These are phyloP conservation scores for Spheniscus humboldti DNA, from an alignment of 2,797 vertebrate species.

Conservation along the genomic window DNA sequence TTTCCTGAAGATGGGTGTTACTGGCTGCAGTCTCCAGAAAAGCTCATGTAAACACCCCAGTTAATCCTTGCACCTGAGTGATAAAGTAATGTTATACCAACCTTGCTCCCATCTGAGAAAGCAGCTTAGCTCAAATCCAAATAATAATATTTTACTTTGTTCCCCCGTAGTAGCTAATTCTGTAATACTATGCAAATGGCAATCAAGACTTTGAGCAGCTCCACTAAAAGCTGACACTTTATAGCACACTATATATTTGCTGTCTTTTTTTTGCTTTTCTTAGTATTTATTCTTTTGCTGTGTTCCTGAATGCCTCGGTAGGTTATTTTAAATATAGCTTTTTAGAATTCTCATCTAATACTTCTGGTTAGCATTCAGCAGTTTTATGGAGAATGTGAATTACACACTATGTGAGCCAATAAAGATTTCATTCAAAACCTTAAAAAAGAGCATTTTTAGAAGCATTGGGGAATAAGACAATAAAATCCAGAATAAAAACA, in stretches of 20 bases:
- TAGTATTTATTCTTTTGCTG: conserved; percentile 12
- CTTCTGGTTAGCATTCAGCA: conserved; percentile 17
- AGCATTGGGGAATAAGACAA: not conserved
- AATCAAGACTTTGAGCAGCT: not conserved
- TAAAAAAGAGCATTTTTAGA: conserved; percentile 27
- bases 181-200: conserved; percentile 17
- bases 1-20: not conserved
- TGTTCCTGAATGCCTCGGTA: not conserved
- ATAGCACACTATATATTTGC: not conserved
- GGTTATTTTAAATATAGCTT: conserved; percentile 28
- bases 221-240: not conserved
- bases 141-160: conserved; percentile 3
- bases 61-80: not conserved
- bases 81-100: not conserved
- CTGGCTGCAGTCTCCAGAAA: not conserved
- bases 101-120: not conserved
- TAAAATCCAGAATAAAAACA: conserved; percentile 38
- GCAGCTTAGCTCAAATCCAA: conserved; percentile 13
- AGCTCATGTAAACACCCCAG: not conserved
- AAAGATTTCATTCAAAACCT: conserved; percentile 60
- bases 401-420: conserved; percentile 10
- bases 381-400: conserved; percentile 40
- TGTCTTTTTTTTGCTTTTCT: not conserved
- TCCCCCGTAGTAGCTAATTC: not conserved
- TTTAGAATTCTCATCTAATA: conserved; percentile 37